A percentile compares a stretch with the other conserved stretches of the same genome.
These are phyloP conservation scores for Apantesis nais DNA, from an alignment of 2,888 invertebrate genomes.

Conservation along the genomic window DNA sequence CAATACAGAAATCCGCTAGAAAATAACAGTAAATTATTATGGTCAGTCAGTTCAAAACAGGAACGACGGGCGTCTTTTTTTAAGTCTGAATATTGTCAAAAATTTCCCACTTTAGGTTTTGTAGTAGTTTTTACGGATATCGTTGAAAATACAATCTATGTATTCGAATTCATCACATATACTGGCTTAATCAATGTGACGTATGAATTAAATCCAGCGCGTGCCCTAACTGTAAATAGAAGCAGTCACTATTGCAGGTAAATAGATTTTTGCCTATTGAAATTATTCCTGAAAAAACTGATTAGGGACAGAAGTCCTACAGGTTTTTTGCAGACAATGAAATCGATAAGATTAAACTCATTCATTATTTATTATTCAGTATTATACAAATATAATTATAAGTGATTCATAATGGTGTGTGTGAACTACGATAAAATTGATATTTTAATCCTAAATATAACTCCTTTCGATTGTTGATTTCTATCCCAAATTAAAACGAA, in stretches of 20 bases:
- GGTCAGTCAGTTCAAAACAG: no score
- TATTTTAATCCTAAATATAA: not conserved
- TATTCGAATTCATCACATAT: no score
- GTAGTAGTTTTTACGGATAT: no score
- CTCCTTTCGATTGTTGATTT: not conserved
- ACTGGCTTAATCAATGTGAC: no score
- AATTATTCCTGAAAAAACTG: not conserved
- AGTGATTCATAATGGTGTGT: not conserved
- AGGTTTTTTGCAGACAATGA: not conserved
- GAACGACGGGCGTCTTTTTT: no score
- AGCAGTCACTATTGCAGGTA: not conserved
- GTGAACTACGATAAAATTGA: not conserved
- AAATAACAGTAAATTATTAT: no score
- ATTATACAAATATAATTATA: not conserved
- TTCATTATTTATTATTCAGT: not conserved
- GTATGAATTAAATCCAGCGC: no score
- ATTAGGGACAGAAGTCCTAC: not conserved
- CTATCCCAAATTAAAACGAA: not conserved
- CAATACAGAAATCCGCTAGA: no score
- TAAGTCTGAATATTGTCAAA: no score
- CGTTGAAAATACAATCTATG: no score
- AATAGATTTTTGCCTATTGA: not conserved
- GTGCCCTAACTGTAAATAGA: not conserved
- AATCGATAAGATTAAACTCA: not conserved
- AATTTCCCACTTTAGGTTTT: no score